Percentiles rank a stretch among this genome's conserved stretches.
These are phyloP conservation scores for Drosophila nasuta DNA, from an alignment of 1,140 invertebrate genomes.

Conservation along the genomic window DNA sequence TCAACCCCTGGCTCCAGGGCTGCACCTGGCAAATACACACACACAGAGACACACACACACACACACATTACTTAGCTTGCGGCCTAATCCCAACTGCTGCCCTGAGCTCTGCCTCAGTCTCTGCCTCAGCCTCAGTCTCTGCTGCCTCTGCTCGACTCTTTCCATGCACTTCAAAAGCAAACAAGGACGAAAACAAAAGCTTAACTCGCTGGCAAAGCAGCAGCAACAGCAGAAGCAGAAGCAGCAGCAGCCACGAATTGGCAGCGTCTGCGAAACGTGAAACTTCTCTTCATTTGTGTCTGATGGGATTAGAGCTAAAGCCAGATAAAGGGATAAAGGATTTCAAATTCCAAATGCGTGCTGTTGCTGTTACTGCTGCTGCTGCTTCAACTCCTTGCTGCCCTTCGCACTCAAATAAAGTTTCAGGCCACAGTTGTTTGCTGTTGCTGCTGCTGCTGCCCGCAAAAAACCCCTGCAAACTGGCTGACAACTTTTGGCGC, in stretches of 20 bases:
- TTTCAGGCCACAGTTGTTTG: slow-evolving; percentile 40
- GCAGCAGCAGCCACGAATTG: slow-evolving; percentile 2
- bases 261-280: slow-evolving; percentile 66
- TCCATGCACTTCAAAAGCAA: slow-evolving; percentile 69
- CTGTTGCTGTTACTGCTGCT: neutral
- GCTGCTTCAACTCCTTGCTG: neutral
- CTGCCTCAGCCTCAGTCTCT: neutral
- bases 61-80: slow-evolving; percentile 67
- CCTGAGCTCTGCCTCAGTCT: slow-evolving; percentile 29
- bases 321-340: slow-evolving; percentile 85
- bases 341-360: slow-evolving; percentile 74
- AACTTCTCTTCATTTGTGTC: slow-evolving; percentile 84
- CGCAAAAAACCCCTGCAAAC: slow-evolving; percentile 19
- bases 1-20: slow-evolving; percentile 34
- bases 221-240: slow-evolving; percentile 39
- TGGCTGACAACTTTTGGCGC: slow-evolving; percentile 68
- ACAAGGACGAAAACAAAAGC: slow-evolving; percentile 59
- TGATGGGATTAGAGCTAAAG: slow-evolving; percentile 85
- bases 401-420: slow-evolving; percentile 36
- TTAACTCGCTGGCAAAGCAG: slow-evolving; percentile 35
- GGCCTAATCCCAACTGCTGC: slow-evolving; percentile 69
- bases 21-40: slow-evolving; percentile 65
- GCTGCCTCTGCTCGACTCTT: slow-evolving; percentile 2
- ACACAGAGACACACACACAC: slow-evolving; percentile 33
- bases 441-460: neutral